Percentiles rank a stretch among this genome's conserved stretches.
These are phyloP conservation scores for Tribolium castaneum DNA, from an alignment of 1,140 invertebrate genomes.

Conservation along the genomic window DNA sequence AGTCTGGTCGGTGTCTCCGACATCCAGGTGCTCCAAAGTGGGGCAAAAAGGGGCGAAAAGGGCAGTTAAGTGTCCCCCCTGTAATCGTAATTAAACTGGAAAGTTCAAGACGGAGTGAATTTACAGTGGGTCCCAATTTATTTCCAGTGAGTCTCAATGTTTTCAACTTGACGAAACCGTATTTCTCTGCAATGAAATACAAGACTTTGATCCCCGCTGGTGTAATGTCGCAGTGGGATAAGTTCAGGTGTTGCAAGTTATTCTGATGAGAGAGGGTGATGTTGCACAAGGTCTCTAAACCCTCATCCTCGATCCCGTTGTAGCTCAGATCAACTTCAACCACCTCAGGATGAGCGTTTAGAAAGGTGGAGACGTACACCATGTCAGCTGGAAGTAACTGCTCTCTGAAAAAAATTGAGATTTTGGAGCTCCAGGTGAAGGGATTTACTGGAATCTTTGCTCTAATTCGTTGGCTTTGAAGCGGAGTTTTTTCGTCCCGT, in stretches of 20 bases:
- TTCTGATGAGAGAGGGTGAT: slow-evolving; percentile 47
- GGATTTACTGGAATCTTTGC: slow-evolving; percentile 54
- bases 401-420: slow-evolving; percentile 4
- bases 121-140: slow-evolving; percentile 64
- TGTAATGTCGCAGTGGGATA: slow-evolving; percentile 68
- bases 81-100: slow-evolving; percentile 15
- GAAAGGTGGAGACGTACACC: slow-evolving; percentile 57
- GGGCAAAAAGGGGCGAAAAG: slow-evolving; percentile 65
- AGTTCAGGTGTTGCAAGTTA: slow-evolving; percentile 66
- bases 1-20: slow-evolving; percentile 68
- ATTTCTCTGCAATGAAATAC: slow-evolving; percentile 45
- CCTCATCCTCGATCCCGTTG: slow-evolving; percentile 67
- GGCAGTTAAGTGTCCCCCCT: slow-evolving; percentile 66
- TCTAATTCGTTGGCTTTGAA: slow-evolving; percentile 61
- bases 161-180: slow-evolving; percentile 64
- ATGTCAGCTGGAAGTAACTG: not conserved
- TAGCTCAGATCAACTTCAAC: slow-evolving; percentile 67
- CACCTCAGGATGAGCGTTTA: slow-evolving; percentile 64
- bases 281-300: slow-evolving; percentile 64
- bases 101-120: not conserved
- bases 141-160: slow-evolving; percentile 68
- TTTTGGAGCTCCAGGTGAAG: not conserved
- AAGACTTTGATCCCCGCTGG: slow-evolving; percentile 58
- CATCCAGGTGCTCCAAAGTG: slow-evolving; percentile 66
- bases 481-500: slow-evolving; percentile 61